phyloP scores from a whole-genome alignment of 2,797 vertebrate genomes.

The Fundulus diaphanus region DNA sequence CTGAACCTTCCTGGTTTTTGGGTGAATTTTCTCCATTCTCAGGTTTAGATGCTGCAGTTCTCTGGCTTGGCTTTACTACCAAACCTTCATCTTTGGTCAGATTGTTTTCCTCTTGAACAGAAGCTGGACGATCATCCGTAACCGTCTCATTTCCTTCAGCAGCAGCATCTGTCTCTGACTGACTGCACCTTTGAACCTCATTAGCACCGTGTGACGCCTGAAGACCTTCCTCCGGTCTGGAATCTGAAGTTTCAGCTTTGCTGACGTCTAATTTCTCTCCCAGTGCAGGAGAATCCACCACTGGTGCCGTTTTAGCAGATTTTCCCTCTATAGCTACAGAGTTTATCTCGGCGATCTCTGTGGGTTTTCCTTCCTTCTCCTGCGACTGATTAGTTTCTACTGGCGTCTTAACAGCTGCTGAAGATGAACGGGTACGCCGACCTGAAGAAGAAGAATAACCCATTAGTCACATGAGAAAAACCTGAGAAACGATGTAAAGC shows the following conservation, averaged over 20 bases:
- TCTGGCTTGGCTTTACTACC: not conserved
- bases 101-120: not conserved
- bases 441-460: not conserved
- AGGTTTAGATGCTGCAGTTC: not conserved
- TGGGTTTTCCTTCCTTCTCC: not conserved
- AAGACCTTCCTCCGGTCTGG: not conserved
- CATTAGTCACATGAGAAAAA: no score
- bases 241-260: not conserved
- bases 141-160: conserved; percentile 9
- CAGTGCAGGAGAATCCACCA: no score
- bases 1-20: conserved; percentile 11
- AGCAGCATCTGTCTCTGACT: conserved; percentile 8
- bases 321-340: conserved; percentile 31
- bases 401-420: conserved; percentile 24
- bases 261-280: not conserved
- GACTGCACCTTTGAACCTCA: conserved; percentile 1
- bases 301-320: not conserved
- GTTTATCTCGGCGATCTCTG: not conserved
- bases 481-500: no score
- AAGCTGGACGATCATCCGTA: conserved; percentile 2
- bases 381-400: not conserved
- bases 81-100: not conserved
- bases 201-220: not conserved
- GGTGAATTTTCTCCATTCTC: conserved; percentile 27
- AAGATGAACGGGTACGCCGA: not conserved